Evolutionary conservation across 64 coral and sea anemone species (phyloP).

Genomic region (Platygyra sinensis): DNA sequence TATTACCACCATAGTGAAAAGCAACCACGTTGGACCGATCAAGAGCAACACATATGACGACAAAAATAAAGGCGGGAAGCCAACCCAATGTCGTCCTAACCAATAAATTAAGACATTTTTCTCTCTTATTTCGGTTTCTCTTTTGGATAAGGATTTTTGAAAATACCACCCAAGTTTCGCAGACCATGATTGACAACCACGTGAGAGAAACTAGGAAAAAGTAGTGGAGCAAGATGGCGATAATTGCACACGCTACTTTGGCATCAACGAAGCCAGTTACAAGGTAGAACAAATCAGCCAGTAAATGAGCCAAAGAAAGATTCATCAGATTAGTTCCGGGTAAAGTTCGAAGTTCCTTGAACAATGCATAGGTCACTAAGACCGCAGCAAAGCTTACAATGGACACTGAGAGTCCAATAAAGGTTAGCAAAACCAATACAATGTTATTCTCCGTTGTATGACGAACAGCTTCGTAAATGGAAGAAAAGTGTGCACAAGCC

Average conservation of each 20-base stretch:
- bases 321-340: slow-evolving; percentile 56
- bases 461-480: background rate
- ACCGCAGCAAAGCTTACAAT: slow-evolving; percentile 17
- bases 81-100: slow-evolving; percentile 12
- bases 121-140: background rate
- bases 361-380: slow-evolving; percentile 46
- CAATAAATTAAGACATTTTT: background rate
- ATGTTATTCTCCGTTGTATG: background rate
- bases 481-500: background rate
- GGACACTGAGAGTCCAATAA: slow-evolving; percentile 43
- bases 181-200: slow-evolving; percentile 60
- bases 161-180: slow-evolving; percentile 42
- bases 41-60: slow-evolving; percentile 18
- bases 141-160: background rate
- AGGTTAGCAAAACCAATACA: slow-evolving; percentile 27
- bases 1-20: slow-evolving; percentile 19
- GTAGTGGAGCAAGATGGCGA: slow-evolving; percentile 47
- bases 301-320: slow-evolving; percentile 12
- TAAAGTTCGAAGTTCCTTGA: slow-evolving; percentile 51
- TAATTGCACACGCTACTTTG: slow-evolving; percentile 17
- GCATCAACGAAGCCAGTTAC: background rate
- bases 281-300: slow-evolving; percentile 25
- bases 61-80: slow-evolving; percentile 16
- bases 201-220: slow-evolving; percentile 31
- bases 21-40: slow-evolving; percentile 1